phyloP scores from a whole-genome alignment of 2,797 vertebrate genomes.

The Miichthys miiuy region DNA sequence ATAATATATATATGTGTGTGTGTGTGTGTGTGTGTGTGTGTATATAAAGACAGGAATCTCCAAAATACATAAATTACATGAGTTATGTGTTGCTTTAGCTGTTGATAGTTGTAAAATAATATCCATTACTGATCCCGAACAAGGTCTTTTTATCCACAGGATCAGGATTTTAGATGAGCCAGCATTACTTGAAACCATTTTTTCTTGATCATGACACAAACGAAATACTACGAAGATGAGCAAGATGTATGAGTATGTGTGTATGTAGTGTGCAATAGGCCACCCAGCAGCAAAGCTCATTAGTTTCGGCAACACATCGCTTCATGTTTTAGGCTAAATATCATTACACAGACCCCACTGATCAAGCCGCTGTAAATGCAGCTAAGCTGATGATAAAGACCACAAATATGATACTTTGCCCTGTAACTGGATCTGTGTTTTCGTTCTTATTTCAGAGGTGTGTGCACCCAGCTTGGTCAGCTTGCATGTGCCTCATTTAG shows the following conservation, averaged over 20 bases:
- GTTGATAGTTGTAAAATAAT: slow-evolving; percentile 32
- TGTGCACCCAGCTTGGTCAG: slow-evolving; percentile 65
- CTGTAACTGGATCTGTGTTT: slow-evolving; percentile 80
- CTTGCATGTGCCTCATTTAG: slow-evolving; percentile 77
- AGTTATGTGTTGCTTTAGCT: slow-evolving; percentile 27
- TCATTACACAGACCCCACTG: slow-evolving; percentile 72
- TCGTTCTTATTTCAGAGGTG: slow-evolving; percentile 76
- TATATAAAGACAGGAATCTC: slow-evolving; percentile 30
- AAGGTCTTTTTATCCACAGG: background rate
- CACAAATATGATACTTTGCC: slow-evolving; percentile 71
- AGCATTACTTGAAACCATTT: background rate
- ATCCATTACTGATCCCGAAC: slow-evolving; percentile 16
- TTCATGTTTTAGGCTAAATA: slow-evolving; percentile 75
- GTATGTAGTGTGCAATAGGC: slow-evolving; percentile 48
- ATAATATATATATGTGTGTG: too few species aligned
- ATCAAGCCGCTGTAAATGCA: slow-evolving; percentile 64
- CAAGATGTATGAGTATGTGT: slow-evolving; percentile 10
- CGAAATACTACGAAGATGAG: slow-evolving; percentile 39
- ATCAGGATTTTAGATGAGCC: slow-evolving; percentile 5
- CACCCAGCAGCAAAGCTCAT: slow-evolving; percentile 77
- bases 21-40: too few species aligned
- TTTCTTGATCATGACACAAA: slow-evolving; percentile 24
- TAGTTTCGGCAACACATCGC: slow-evolving; percentile 72
- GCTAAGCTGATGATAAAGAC: slow-evolving; percentile 75
- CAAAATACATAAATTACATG: slow-evolving; percentile 47